phyloP scores from a whole-genome alignment of 2,888 invertebrate genomes.

The Craniophora ligustri region DNA sequence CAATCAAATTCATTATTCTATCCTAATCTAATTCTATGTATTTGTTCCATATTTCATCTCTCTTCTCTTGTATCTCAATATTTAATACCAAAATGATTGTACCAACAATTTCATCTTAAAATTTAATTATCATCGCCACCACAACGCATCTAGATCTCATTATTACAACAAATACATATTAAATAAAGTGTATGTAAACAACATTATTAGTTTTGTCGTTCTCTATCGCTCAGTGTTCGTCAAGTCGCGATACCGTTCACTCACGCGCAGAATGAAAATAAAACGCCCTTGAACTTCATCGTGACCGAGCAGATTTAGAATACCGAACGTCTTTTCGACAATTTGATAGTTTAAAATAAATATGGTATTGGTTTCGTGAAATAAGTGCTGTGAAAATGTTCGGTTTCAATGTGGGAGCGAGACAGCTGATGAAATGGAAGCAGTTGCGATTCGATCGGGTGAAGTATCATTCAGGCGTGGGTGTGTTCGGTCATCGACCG shows the following conservation, averaged over 20 bases:
- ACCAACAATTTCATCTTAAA: constrained; percentile 21
- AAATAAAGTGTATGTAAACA: constrained; percentile 46
- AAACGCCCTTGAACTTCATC: constrained; percentile 63
- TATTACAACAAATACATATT: constrained; percentile 55
- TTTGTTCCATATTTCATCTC: no score
- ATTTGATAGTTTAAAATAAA: constrained; percentile 14
- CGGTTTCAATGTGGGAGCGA: constrained; percentile 70
- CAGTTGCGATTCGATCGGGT: constrained; percentile 61
- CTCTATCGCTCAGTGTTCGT: constrained; percentile 62
- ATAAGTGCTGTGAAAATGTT: constrained; percentile 68
- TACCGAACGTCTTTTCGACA: constrained; percentile 10
- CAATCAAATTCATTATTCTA: no score
- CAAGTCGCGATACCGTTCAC: constrained; percentile 59
- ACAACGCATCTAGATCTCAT: constrained; percentile 43
- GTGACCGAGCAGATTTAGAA: constrained; percentile 17
- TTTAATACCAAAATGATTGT: constrained; percentile 3
- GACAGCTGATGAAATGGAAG: constrained; percentile 70
- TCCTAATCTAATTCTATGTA: no score
- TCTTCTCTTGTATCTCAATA: no score
- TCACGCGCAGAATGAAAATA: constrained; percentile 73
- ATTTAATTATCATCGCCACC: constrained; percentile 25
- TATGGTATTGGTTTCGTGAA: constrained; percentile 51
- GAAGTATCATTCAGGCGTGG: constrained; percentile 87
- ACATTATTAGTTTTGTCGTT: constrained; percentile 45
- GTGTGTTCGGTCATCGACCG: constrained; percentile 90